These are phyloP conservation scores for Pardosa pseudoannulata DNA, from an alignment of 2,888 invertebrate species.

Conservation along the genomic window DNA sequence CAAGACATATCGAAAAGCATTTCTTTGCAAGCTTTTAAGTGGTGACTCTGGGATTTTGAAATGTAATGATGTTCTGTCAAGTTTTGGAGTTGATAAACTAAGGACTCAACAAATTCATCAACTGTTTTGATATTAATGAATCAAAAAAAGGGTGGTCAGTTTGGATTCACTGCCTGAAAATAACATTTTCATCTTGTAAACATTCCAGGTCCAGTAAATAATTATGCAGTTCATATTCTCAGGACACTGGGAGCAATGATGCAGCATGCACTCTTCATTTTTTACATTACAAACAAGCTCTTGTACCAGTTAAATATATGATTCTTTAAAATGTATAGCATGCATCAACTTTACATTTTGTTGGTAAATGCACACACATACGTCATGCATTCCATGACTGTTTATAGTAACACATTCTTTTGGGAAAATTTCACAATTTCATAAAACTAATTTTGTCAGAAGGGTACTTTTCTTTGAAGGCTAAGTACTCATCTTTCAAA, in stretches of 20 bases:
- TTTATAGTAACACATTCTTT: conserved; percentile 16
- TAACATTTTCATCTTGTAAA: neutral
- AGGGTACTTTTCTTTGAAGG: too few relatives aligned
- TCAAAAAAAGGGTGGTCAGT: neutral
- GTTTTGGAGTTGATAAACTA: neutral
- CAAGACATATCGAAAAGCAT: neutral
- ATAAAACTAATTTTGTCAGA: too few relatives aligned
- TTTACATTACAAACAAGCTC: neutral
- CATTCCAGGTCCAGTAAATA: conserved; percentile 1
- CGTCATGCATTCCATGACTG: conserved; percentile 17
- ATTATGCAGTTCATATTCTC: neutral
- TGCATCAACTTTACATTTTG: conserved; percentile 23
- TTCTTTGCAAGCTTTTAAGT: neutral
- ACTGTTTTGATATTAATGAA: neutral
- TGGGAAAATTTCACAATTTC: too few relatives aligned
- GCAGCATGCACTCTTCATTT: neutral
- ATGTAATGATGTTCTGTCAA: neutral
- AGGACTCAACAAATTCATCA: conserved; percentile 5
- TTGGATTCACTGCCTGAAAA: conserved; percentile 12
- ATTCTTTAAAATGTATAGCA: neutral
- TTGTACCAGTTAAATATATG: neutral
- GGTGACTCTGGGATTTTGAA: neutral
- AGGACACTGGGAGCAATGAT: conserved; percentile 3
- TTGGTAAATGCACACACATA: conserved; percentile 23
- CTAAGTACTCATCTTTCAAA: too few relatives aligned